A percentile compares a stretch with the other conserved stretches of the same genome.
Evolutionary conservation across 2,888 invertebrate species (phyloP).

Genomic region (Sepiola atlantica): DNA sequence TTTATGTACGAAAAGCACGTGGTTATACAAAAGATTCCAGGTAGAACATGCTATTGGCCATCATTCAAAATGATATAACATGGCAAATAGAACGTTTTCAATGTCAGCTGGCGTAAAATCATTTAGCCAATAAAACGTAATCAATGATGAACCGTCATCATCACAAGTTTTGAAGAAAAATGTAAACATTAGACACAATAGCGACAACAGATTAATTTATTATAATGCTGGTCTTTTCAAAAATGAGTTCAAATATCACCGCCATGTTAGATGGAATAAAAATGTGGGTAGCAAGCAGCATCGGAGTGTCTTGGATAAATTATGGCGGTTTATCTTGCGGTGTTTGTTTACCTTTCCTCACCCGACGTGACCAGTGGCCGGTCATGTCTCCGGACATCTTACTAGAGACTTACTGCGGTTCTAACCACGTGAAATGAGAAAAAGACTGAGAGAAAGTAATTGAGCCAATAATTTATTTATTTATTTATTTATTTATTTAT

Average conservation of each 20-base stretch:
- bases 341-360: background rate
- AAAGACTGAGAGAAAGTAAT: background rate
- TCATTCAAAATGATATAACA: too few species aligned
- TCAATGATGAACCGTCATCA: background rate
- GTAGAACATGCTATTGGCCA: too few species aligned
- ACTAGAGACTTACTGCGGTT: background rate
- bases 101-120: background rate
- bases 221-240: background rate
- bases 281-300: background rate
- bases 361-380: background rate
- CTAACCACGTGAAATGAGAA: background rate
- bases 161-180: background rate
- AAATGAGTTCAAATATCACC: background rate
- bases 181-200: background rate
- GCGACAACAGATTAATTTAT: constrained; percentile 32
- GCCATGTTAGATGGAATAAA: background rate
- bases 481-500: background rate
- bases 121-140: background rate
- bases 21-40: too few species aligned
- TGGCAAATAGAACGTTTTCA: too few species aligned
- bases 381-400: background rate
- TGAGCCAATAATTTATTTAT: background rate
- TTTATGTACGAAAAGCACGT: too few species aligned
- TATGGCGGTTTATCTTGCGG: background rate
- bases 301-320: background rate